These are phyloP conservation scores for Nixonia krombeini DNA, from an alignment of 1,140 invertebrate species.

Conservation along the genomic window DNA sequence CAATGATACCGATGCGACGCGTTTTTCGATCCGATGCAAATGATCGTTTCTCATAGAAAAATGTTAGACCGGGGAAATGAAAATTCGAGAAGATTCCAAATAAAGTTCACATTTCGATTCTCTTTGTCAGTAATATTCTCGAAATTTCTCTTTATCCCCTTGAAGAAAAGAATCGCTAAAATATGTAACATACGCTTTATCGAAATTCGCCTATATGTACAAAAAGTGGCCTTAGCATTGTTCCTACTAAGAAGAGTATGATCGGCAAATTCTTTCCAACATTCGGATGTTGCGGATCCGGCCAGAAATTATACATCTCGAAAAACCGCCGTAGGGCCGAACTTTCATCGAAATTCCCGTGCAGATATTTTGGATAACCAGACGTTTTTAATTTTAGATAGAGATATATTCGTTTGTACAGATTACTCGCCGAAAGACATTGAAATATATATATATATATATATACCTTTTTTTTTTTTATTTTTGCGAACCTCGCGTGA, in stretches of 20 bases:
- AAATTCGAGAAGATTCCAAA: no score
- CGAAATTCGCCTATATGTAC: slow-evolving; percentile 34
- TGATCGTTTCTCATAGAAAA: background rate
- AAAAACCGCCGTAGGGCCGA: background rate
- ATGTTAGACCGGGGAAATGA: no score
- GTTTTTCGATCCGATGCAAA: no score
- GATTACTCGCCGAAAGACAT: slow-evolving; percentile 24
- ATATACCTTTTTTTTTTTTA: background rate
- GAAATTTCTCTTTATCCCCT: no score
- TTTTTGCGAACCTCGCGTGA: slow-evolving; percentile 2
- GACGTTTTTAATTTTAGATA: slow-evolving; percentile 8
- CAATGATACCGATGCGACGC: no score
- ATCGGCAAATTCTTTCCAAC: slow-evolving; percentile 48
- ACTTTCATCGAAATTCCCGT: slow-evolving; percentile 5
- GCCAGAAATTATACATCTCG: slow-evolving; percentile 40
- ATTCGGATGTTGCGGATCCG: slow-evolving; percentile 25
- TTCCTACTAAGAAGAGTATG: slow-evolving; percentile 51
- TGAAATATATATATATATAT: background rate
- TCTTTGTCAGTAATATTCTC: no score
- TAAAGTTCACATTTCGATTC: no score
- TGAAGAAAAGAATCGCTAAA: background rate
- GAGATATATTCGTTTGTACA: slow-evolving; percentile 8
- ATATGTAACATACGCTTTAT: slow-evolving; percentile 11
- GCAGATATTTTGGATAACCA: slow-evolving; percentile 17
- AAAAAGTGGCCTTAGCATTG: slow-evolving; percentile 37